These are phyloP conservation scores for Semnornis frantzii DNA, from an alignment of 2,113 vertebrate species.

Conservation along the genomic window DNA sequence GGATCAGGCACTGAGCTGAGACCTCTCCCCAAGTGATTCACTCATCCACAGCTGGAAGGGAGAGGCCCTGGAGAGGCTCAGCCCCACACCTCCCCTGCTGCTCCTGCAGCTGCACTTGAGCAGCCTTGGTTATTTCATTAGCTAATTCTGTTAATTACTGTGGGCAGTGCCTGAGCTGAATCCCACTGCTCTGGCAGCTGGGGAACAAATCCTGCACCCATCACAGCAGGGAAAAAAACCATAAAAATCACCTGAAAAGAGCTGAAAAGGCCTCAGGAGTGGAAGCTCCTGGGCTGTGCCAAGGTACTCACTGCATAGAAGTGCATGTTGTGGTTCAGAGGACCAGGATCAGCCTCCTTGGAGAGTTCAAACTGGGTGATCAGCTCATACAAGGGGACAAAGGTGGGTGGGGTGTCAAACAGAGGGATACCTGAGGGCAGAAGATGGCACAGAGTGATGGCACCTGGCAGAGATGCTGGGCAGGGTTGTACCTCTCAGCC, in stretches of 20 bases:
- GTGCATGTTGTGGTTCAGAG: constrained; percentile 87
- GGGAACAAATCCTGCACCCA: background rate
- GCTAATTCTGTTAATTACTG: background rate
- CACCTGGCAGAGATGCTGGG: background rate
- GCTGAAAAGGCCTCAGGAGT: accelerated
- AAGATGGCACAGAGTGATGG: background rate
- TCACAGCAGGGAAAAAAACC: too few relatives aligned
- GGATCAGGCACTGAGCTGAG: accelerated
- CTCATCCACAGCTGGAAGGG: background rate
- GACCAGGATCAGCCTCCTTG: constrained; percentile 80
- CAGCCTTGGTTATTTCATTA: background rate
- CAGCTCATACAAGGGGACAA: constrained; percentile 89
- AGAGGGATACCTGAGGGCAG: constrained; percentile 85
- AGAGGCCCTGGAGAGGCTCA: background rate
- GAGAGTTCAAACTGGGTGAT: constrained; percentile 91
- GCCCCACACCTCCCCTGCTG: background rate
- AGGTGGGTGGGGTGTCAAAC: constrained; percentile 84
- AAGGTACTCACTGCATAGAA: constrained; percentile 90
- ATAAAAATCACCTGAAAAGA: too few relatives aligned
- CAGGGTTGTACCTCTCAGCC: background rate
- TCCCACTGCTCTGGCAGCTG: accelerated
- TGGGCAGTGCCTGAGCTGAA: accelerated
- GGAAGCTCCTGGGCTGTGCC: accelerated
- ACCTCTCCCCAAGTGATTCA: background rate
- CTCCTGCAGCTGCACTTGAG: background rate